Evolutionary conservation across 1,140 invertebrate species (phyloP), one percentile per base, ranked within the genome.

Genomic region (Drosophila insularis): DNA sequence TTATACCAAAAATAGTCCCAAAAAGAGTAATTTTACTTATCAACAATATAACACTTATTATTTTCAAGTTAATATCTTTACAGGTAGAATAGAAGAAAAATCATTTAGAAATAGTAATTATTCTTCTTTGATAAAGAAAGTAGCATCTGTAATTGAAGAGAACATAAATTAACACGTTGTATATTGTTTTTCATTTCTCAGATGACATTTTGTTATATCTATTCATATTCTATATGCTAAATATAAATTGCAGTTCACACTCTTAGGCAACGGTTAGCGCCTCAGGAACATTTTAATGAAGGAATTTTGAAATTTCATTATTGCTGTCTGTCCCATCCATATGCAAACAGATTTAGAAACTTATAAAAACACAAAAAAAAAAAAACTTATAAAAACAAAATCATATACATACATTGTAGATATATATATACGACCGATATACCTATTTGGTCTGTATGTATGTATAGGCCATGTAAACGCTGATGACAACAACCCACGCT

Each of bases 401-500:
- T 60, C 32, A 65, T 31, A 50, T 50, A 37, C 55, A 19, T 27
- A 37, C 35, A 37, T 37, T 37, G 35, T 37, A 37, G 10, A 13
- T 13, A 37, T 11, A 37, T 32, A 56, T 35, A 31, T 56, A 32
- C 19, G 35, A 11, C 2, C 35, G 35, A 37, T 56, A 27, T 59
- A 74, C 59, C 14, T 55, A 50, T 60, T 43, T 50, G 43, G 21
- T 50, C 43, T 50, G 43, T 50, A 8, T 27, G 27, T 27, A 27
- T 54, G 54, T 62, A 63, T 68, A 63, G 63, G 58, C 63, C 39
- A 68, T 56, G 40, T 37, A 71, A 66, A 82, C 73, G 65, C 21
- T 31, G 72, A 46, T 75, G 74, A 77, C 74, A 77, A 68, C 74
- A 77, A 68, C 74, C 74, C 74, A 77, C 73, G 66, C 74, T 74